Evolutionary conservation across 2,113 vertebrate species (phyloP).

Genomic region (Xiphophorus maculatus): DNA sequence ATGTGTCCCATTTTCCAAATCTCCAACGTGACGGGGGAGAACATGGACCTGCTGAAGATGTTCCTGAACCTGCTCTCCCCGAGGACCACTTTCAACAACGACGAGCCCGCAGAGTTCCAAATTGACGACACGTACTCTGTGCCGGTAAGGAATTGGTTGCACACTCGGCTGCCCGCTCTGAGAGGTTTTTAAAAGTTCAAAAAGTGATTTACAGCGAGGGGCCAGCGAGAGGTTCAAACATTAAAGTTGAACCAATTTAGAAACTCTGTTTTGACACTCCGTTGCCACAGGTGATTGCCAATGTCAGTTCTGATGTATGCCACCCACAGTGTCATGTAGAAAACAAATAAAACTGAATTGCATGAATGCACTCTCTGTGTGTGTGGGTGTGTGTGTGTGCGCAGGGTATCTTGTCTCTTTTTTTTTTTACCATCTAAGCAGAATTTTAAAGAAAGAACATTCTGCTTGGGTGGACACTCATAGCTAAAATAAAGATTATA

Average conservation of each 20-base stretch:
- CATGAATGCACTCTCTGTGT: not conserved
- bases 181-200: not conserved
- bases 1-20: conserved; percentile 99
- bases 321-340: not conserved
- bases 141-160: conserved; percentile 78
- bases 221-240: not conserved
- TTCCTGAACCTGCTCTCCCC: conserved; percentile 96
- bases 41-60: conserved; percentile 95
- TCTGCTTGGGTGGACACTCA: not conserved
- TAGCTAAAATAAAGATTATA: not conserved
- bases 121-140: conserved; percentile 98
- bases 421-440: not conserved
- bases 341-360: not conserved
- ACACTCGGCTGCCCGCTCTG: too few relatives aligned
- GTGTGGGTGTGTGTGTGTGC: not conserved
- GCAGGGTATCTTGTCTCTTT: not conserved
- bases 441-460: conserved; percentile 5
- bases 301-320: too few relatives aligned
- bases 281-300: too few relatives aligned
- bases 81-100: conserved; percentile 87
- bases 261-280: not conserved
- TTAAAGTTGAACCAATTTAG: not conserved
- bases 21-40: conserved; percentile 95
- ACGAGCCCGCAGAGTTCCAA: conserved; percentile 95
- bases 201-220: not conserved